These are phyloP conservation scores for Podilymbus podiceps DNA, from an alignment of 2,113 vertebrate species.

Conservation along the genomic window DNA sequence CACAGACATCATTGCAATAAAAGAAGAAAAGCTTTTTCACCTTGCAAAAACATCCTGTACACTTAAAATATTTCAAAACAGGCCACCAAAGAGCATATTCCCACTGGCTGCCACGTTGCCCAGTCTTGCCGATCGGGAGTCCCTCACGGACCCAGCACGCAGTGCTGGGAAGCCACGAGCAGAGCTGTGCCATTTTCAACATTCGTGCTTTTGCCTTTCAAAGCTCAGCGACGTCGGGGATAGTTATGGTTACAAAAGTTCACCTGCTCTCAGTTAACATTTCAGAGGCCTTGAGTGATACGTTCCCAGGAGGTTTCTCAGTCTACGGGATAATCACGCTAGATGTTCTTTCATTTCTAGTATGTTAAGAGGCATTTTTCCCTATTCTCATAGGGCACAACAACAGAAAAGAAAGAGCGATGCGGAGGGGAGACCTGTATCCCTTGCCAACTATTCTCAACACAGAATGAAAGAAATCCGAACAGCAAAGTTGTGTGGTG, in stretches of 20 bases:
- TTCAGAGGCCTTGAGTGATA: neutral
- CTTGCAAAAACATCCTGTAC: neutral
- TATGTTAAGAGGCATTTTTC: neutral
- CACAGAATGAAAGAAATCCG: neutral
- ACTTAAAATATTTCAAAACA: neutral
- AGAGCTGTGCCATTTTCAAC: neutral
- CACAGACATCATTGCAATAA: neutral
- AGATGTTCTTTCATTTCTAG: neutral
- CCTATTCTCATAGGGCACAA: neutral
- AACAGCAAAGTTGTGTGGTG: neutral
- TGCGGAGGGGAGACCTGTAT: neutral
- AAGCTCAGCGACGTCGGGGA: neutral
- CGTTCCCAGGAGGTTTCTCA: neutral
- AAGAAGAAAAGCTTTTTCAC: neutral
- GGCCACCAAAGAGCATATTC: neutral
- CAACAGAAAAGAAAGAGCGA: neutral
- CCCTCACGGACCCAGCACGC: rapidly evolving
- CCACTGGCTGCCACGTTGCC: neutral
- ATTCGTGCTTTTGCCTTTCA: neutral
- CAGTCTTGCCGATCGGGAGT: neutral
- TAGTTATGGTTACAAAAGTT: neutral
- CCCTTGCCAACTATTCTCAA: neutral
- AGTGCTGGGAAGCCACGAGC: neutral
- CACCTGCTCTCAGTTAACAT: neutral
- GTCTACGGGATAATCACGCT: neutral